Percentiles rank a stretch among this genome's conserved stretches.
Evolutionary conservation across 2,113 vertebrate species (phyloP).

Genomic region (Cygnus atratus): DNA sequence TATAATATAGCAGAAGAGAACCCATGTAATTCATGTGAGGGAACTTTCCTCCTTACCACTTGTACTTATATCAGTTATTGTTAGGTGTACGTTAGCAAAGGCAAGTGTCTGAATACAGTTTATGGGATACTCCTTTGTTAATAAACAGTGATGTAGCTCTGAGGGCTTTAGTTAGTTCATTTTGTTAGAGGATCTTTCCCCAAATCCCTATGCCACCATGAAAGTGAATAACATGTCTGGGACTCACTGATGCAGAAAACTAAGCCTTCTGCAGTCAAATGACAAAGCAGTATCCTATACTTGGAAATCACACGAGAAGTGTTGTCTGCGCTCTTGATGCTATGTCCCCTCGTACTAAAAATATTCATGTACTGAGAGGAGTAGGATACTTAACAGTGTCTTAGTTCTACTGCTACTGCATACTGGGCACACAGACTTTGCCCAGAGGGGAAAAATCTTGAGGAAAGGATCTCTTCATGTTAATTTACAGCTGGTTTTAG

Average conservation of each 20-base stretch:
- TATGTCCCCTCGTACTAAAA: not conserved
- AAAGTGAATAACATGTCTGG: not conserved
- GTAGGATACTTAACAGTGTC: not conserved
- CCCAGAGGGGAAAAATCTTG: not conserved
- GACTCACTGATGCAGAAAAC: not conserved
- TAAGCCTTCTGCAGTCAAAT: not conserved
- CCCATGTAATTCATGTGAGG: not conserved
- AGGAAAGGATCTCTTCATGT: not conserved
- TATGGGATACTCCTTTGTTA: not conserved
- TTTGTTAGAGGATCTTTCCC: not conserved
- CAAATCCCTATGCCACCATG: not conserved
- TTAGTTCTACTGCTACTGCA: not conserved
- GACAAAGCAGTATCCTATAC: not conserved
- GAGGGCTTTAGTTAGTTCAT: not conserved
- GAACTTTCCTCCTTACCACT: not conserved
- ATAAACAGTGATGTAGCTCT: not conserved
- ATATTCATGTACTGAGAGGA: not conserved
- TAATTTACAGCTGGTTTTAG: not conserved
- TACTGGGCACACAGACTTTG: not conserved
- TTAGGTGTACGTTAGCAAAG: not conserved
- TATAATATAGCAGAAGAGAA: not conserved
- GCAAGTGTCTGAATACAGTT: not conserved
- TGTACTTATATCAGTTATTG: not conserved
- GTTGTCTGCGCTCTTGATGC: not conserved
- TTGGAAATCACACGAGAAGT: too few relatives aligned